Evolutionary conservation across 1,140 invertebrate species (phyloP).

Genomic region (Eriocheir sinensis): DNA sequence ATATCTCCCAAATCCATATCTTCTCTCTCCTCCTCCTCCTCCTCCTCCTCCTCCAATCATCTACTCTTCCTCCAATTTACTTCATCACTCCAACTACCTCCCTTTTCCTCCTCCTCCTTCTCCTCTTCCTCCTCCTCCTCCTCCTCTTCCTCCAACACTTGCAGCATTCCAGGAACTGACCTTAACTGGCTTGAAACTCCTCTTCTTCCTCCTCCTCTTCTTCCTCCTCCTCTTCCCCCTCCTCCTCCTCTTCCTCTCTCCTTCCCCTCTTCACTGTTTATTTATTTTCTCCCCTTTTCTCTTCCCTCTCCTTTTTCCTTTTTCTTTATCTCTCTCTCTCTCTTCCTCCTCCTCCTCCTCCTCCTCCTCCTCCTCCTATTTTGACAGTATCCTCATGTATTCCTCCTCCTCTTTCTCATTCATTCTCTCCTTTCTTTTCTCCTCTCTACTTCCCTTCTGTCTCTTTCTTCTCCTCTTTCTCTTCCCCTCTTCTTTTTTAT

Average conservation of each 20-base stretch:
- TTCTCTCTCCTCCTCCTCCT: not conserved
- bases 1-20: no score
- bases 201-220: not conserved
- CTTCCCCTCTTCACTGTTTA: not conserved
- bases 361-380: not conserved
- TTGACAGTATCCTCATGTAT: not conserved
- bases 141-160: not conserved
- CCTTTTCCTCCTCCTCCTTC: not conserved
- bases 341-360: not conserved
- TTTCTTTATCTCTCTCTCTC: not conserved
- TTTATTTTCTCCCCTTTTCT: not conserved
- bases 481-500: no score
- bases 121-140: slow-evolving; percentile 4
- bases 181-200: not conserved
- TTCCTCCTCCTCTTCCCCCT: not conserved
- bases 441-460: not conserved
- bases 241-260: not conserved
- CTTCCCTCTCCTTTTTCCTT: no score
- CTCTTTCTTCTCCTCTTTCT: no score
- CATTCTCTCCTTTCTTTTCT: not conserved
- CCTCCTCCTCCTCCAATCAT: not conserved
- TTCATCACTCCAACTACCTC: not conserved
- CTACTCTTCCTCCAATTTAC: not conserved
- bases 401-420: not conserved
- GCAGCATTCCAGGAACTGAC: not conserved